phyloP scores from a whole-genome alignment of 2,888 invertebrate genomes.

The Pelosia muscerda region DNA sequence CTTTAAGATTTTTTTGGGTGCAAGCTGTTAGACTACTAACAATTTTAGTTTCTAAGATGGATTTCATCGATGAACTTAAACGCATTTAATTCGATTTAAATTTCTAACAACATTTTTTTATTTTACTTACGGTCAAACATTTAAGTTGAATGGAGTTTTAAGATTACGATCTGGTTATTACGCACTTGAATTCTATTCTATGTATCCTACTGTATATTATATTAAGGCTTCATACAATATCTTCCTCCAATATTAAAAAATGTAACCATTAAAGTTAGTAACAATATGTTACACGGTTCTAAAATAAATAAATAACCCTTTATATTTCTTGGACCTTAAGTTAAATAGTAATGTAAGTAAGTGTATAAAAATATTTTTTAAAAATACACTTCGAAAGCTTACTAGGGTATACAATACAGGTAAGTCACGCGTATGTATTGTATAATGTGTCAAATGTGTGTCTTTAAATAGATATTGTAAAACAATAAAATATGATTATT shows the following conservation, averaged over 20 bases:
- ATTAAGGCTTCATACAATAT: too few relatives aligned
- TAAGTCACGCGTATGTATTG: background rate
- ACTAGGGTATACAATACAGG: background rate
- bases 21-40: background rate
- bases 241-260: too few relatives aligned
- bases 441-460: background rate
- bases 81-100: background rate
- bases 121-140: too few relatives aligned
- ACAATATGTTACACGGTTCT: too few relatives aligned
- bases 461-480: background rate
- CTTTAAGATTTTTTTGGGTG: slow-evolving; percentile 11
- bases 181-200: background rate
- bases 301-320: too few relatives aligned
- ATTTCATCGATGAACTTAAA: background rate
- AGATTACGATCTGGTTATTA: too few relatives aligned
- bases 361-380: background rate
- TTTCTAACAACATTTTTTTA: too few relatives aligned
- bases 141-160: too few relatives aligned
- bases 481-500: background rate
- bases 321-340: too few relatives aligned
- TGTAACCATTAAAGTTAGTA: too few relatives aligned
- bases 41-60: background rate
- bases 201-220: background rate
- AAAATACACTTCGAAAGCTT: background rate
- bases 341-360: background rate